Evolutionary conservation across 2,888 invertebrate genomes (phyloP), one percentile per base, ranked within the genome.

Genomic region (Tetragonisca angustula): DNA sequence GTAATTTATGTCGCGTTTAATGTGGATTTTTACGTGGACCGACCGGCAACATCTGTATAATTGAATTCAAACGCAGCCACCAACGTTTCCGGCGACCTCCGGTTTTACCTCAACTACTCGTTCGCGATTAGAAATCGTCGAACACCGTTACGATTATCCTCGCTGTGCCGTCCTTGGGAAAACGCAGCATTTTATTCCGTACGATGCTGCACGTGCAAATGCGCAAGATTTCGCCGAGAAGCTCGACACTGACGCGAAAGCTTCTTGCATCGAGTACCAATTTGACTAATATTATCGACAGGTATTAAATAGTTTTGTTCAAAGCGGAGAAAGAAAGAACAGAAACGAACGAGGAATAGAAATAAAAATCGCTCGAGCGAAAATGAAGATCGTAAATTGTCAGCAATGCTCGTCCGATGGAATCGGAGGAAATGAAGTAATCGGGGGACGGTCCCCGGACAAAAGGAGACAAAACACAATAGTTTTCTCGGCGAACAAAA

Each of bases 1-100:
- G 73, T 84, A 88, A 88, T 88, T 88, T 88, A 88, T 86, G 79
- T 68, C 86, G 68, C 78, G 84, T 76, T 86, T 88, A 86, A 88
- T 76, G 83, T 73, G 27, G 79, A 81, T 81, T 86, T 88, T 88
- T 86, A 77, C 81, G 78, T 62, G 5, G 56, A 24, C 56, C 71
- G 67, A 65, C 72, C 80, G 65, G 79, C 81, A 76, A 88, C 83
- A 88, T 83, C 79, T 83, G 83, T 83, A 83, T 88, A 88, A 87
- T 87, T 83, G 86, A 88, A 88, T 88, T 83, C 83, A 83, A 85
- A 83, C 73, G 79, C 65, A 65, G 70, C 67, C 67, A 49, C 65
- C 64, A 72, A 50, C 70, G 64, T 68, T 72, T 67, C 68, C 59
- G 65, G 59, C 70, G 61, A 43, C 50, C 49, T 43, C n/a, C 56